Evolutionary conservation across 2,888 invertebrate genomes (phyloP), one percentile per base, ranked within the genome.

Genomic region (Empis livida): DNA sequence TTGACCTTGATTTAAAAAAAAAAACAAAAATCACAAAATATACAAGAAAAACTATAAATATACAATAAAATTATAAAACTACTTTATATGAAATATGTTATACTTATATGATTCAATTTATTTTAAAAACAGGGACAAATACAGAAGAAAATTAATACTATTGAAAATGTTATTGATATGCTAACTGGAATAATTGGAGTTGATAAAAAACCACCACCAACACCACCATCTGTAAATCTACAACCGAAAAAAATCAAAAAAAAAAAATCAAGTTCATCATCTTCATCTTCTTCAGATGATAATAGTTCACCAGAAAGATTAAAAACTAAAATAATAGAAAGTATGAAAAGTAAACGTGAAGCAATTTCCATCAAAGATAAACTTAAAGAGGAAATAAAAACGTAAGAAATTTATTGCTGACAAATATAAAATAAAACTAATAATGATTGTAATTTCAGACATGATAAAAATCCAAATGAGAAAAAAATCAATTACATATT

Each of bases 141-240:
- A 17, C 62, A 68, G 53, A 68, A 66, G 55, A 70, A 69, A 57
- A 51, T 70, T 41, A 64, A 84, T 70, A 86, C 88, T 0, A 86
- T 89, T 64, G 80, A 82, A 68, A 87, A 87, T 67, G 88, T 90
- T 17, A 85, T 91, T 60, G 89, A 89, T 61, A 89, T 89, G 84
- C 73, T 91, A 58, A 84, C 84, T 50, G 83, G 83, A 32, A 84
- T 90, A 61, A 87, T 90, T 59, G 86, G 87, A 1, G 85, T 86
- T 57, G 82, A 81, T 30, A 54, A 45, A 54, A 53, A 27, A 6
- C 13, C 13, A 16, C n/a, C 13, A 17, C 4, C 42, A 13, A 14
- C 16, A 17, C 23, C 16, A 43, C 14, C 27, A 43, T 14, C 17
- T 30, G 40, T 30, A n/a, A 16, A 35, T 42, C 8, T n/a, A 55